A percentile compares a stretch with the other conserved stretches of the same genome.
These are phyloP conservation scores for Notothenia coriiceps DNA, from an alignment of 2,113 vertebrate species.

Conservation along the genomic window DNA sequence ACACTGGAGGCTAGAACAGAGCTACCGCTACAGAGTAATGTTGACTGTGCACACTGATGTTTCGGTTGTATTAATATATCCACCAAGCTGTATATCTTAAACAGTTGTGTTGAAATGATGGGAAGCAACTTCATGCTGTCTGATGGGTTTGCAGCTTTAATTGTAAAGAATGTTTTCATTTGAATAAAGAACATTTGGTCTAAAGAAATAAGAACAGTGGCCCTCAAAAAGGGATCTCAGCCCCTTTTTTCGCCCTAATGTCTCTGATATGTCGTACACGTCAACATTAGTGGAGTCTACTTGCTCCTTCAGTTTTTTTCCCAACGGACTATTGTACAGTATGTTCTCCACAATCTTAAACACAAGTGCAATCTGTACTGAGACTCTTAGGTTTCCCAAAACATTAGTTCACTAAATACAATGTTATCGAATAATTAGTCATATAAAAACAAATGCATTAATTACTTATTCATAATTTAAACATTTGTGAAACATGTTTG, in stretches of 20 bases:
- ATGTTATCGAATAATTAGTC: neutral
- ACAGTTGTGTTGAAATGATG: constrained; percentile 41
- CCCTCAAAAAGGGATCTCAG: constrained; percentile 13
- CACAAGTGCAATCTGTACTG: constrained; percentile 47
- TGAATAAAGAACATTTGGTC: constrained; percentile 33
- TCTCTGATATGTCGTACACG: constrained; percentile 32
- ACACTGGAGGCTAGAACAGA: constrained; percentile 65
- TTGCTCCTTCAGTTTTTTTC: neutral
- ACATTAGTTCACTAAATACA: constrained; percentile 33
- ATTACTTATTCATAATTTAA: neutral
- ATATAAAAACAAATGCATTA: too few species aligned
- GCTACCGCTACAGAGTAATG: constrained; percentile 51
- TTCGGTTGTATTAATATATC: constrained; percentile 32
- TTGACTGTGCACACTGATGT: constrained; percentile 65
- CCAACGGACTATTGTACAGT: constrained; percentile 22
- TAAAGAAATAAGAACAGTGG: constrained; percentile 17
- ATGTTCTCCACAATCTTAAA: constrained; percentile 51
- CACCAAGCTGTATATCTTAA: constrained; percentile 29
- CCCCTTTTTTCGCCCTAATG: constrained; percentile 47
- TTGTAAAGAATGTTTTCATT: constrained; percentile 14
- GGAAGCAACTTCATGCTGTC: neutral
- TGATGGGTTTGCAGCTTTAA: constrained; percentile 7
- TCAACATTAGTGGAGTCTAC: constrained; percentile 41
- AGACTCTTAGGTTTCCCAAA: constrained; percentile 52
- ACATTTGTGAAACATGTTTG: neutral